A percentile compares a stretch with the other conserved stretches of the same genome.
phyloP scores from a whole-genome alignment of 2,888 invertebrate species.

The Calameuta idolon region DNA sequence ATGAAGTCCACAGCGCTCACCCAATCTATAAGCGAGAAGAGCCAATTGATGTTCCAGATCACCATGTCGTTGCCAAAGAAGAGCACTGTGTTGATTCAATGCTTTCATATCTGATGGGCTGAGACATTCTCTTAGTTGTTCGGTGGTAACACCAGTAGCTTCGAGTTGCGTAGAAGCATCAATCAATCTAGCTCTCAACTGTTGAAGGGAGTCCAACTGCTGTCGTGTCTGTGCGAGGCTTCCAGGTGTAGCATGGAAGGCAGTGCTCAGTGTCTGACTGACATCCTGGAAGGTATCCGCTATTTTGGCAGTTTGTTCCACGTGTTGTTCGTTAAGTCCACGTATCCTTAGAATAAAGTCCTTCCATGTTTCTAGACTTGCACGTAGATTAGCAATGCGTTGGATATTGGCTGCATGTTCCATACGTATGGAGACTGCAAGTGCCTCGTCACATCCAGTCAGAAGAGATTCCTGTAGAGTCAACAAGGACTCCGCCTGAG shows the following conservation, averaged over 20 bases:
- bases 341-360: slow-evolving; percentile 79
- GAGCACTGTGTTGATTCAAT: slow-evolving; percentile 82
- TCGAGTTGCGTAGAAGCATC: slow-evolving; percentile 76
- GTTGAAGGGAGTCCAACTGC: slow-evolving; percentile 74
- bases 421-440: slow-evolving; percentile 83
- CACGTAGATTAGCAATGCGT: slow-evolving; percentile 82
- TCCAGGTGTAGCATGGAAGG: slow-evolving; percentile 70
- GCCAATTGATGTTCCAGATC: slow-evolving; percentile 85
- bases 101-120: slow-evolving; percentile 87
- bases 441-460: slow-evolving; percentile 80
- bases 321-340: slow-evolving; percentile 74
- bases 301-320: slow-evolving; percentile 73
- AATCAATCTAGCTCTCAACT: slow-evolving; percentile 72
- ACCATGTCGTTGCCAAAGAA: slow-evolving; percentile 82
- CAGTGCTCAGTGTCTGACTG: slow-evolving; percentile 73
- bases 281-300: slow-evolving; percentile 75
- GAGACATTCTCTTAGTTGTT: slow-evolving; percentile 86
- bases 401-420: slow-evolving; percentile 83
- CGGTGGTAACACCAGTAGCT: slow-evolving; percentile 79
- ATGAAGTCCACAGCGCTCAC: slow-evolving; percentile 80
- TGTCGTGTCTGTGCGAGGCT: slow-evolving; percentile 75
- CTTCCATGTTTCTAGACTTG: slow-evolving; percentile 85
- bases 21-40: slow-evolving; percentile 77
- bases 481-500: slow-evolving; percentile 74
- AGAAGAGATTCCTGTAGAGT: slow-evolving; percentile 76